Base-by-base conservation (phyloP, 1,140 invertebrate species). In the Drosophila albomicans region DNA sequence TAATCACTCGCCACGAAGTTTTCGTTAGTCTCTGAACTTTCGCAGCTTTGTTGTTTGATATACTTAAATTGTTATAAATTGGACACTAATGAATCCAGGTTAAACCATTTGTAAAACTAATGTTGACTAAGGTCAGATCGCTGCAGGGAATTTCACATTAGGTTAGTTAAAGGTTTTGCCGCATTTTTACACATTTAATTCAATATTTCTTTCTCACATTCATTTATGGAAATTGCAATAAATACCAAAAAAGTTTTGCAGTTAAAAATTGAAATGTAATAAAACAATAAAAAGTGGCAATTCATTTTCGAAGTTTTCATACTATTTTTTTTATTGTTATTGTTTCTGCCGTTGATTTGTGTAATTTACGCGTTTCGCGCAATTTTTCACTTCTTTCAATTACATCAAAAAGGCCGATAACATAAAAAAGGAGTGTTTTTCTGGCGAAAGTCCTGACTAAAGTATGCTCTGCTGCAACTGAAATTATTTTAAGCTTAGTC, bases 351-450 rank as follows among this genome's bases (percentile, higher is more conserved):
- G 82, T 82, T 86, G 82, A 86, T 87, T 86, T 86, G 76, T 82
- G 79, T 86, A 87, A 86, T 86, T 87, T 82, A 68, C 82, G 82
- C 79, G 59, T 63, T 79, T 66, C 68, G 66, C 52, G 64, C 72
- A 79, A 88, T 87, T 86, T 88, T 86, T 74, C 35, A 54, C 75
- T 82, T 87, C 79, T 88, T 86, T 74, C 54, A 61, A 87, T 86
- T 86, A 82, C 75, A 79, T 82, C 49, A 72, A 86, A 85, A 28
- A 65, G 11, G 30, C 59, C 30, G 54, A n/a, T 38, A 11, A 51
- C 20, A 74, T 35, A 8, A 35, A 62, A n/a, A 45, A 46, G 51
- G 2, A 35, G n/a, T 32, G 5, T n/a, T 20, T 1, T n/a, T 5
- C 1, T 5, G 32, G 32, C 2, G 6, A 7, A 8, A 7, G 7